phyloP scores from a whole-genome alignment of 2,888 invertebrate genomes.

The Hirudinaria manillensis region DNA sequence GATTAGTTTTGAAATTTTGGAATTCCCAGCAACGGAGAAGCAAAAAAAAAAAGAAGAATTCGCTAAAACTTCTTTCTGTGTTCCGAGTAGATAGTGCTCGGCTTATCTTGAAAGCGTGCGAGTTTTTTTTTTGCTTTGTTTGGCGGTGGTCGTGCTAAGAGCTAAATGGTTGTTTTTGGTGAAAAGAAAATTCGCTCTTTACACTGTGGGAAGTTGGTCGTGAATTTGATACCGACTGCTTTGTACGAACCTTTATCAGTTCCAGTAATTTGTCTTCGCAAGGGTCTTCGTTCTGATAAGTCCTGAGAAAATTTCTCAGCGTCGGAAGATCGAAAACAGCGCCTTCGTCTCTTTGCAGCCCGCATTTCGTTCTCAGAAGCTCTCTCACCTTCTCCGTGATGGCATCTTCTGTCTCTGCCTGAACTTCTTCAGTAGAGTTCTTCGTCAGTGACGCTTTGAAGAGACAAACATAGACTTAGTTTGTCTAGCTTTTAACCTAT shows the following conservation, averaged over 20 bases:
- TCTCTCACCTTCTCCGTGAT: not conserved
- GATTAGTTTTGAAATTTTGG: not conserved
- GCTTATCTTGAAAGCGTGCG: no score
- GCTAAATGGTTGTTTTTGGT: not conserved
- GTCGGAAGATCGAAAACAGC: slow-evolving; percentile 4
- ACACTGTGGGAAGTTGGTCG: no score
- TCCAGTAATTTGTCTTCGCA: slow-evolving; percentile 6
- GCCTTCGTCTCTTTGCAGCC: not conserved
- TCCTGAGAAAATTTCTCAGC: slow-evolving; percentile 3
- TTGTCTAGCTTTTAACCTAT: not conserved
- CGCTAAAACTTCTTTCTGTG: no score
- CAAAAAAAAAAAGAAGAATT: no score
- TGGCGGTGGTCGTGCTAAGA: not conserved
- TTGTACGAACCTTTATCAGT: not conserved
- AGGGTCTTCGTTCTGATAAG: slow-evolving; percentile 21
- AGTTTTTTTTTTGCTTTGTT: not conserved
- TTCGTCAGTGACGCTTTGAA: not conserved
- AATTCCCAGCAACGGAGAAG: no score
- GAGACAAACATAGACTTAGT: not conserved
- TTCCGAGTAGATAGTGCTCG: no score
- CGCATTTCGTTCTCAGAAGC: not conserved
- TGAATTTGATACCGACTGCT: no score
- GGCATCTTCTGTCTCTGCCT: not conserved
- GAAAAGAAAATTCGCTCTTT: not conserved
- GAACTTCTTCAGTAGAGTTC: not conserved